Conservation (phyloP, 2,888 invertebrate genomes). For the Habroteleia sp. region DNA sequence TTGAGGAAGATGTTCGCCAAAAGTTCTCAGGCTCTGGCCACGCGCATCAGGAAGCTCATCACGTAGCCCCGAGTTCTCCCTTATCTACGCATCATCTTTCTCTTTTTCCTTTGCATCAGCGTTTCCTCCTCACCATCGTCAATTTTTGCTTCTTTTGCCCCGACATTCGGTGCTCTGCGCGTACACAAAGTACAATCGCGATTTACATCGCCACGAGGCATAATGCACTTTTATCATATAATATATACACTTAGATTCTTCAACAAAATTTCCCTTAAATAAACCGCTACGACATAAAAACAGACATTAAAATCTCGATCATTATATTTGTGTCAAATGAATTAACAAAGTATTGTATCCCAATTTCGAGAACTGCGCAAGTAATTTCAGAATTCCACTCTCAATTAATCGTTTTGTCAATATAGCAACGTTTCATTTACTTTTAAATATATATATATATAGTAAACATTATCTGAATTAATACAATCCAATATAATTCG, state of each 20-base stretch:
- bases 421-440: too few relatives aligned
- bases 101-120: slow-evolving; percentile 67
- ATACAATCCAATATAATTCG: too few relatives aligned
- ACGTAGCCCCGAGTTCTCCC: slow-evolving; percentile 80
- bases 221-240: slow-evolving; percentile 55
- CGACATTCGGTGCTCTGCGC: slow-evolving; percentile 59
- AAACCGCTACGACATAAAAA: too few relatives aligned
- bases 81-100: slow-evolving; percentile 79
- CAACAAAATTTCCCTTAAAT: too few relatives aligned
- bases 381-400: too few relatives aligned
- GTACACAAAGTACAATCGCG: slow-evolving; percentile 70
- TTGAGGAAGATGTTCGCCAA: slow-evolving; percentile 71
- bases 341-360: too few relatives aligned
- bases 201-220: slow-evolving; percentile 75
- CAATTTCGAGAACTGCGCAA: too few relatives aligned
- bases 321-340: too few relatives aligned
- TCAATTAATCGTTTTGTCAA: too few relatives aligned
- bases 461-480: too few relatives aligned
- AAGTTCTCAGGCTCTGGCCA: slow-evolving; percentile 78
- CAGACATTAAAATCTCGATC: too few relatives aligned
- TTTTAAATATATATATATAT: too few relatives aligned
- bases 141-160: slow-evolving; percentile 60
- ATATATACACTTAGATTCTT: slow-evolving; percentile 34
- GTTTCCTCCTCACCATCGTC: slow-evolving; percentile 61
- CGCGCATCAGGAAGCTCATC: slow-evolving; percentile 78